Evolutionary conservation across 2,888 invertebrate genomes (phyloP), one percentile per base, ranked within the genome.

Genomic region (Drosophila borealis): DNA sequence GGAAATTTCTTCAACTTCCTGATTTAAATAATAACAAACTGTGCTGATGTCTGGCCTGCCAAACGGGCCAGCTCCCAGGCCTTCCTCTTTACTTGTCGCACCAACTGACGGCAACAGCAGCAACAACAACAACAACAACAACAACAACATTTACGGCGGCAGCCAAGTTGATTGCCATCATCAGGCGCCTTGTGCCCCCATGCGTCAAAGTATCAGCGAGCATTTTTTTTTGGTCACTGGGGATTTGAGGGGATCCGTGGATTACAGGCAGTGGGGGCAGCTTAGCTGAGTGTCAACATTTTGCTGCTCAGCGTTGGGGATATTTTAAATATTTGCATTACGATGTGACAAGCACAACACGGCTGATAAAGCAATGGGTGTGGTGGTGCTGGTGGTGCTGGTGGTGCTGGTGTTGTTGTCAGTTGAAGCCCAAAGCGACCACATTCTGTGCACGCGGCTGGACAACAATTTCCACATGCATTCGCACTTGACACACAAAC

Each of bases 1-100:
- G 91, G 90, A 90, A 90, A 90, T 91, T 89, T 89, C 80, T 81
- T 84, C 80, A 80, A 89, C 90, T 91, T 91, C 90, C 90, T 90
- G 90, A 86, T 90, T 90, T 84, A 89, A 89, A 90, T 83, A 90
- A 90, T 86, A 89, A 87, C 79, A 87, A 82, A 74, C 77, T 81
- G 75, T 65, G 46, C 62, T 73, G 68, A 72, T 57, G 64, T 59
- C 72, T 62, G 51, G 67, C 55, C 68, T 29, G 55, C 36, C 55
- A 55, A 44, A 34, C 34, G 11, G 51, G 9, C 13, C 39, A 8
- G 6, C 10, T 14, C 17, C 25, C 46, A 13, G 13, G 19, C 46
- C 14, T 14, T 8, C 29, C 49, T 8, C 39, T 57, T 62, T 51
- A 67, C 80, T 78, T 88, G 83, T 88, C 87, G 78, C 77, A 71